phyloP scores from a whole-genome alignment of 2,113 vertebrate genomes.

The Epinephelus cyanopodus region DNA sequence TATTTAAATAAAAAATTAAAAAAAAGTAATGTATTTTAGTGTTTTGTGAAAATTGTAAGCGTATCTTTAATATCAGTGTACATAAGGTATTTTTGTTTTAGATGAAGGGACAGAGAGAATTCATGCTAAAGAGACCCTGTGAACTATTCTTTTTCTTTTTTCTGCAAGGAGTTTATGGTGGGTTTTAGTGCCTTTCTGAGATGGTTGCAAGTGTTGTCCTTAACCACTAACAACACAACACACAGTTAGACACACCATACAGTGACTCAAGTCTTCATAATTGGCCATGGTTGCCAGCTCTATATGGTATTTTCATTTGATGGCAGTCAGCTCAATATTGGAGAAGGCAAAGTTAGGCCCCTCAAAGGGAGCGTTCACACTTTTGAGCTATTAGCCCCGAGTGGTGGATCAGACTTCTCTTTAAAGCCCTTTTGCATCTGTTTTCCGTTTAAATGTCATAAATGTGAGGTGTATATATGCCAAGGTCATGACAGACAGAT shows the following conservation, averaged over 20 bases:
- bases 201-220: background rate
- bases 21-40: no score
- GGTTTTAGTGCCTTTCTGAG: no score
- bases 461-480: slow-evolving; percentile 71
- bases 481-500: slow-evolving; percentile 76
- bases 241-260: background rate
- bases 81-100: no score
- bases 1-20: no score
- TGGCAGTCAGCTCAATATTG: slow-evolving; percentile 25
- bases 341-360: slow-evolving; percentile 33
- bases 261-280: slow-evolving; percentile 21
- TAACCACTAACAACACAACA: background rate
- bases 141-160: no score
- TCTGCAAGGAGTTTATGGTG: no score
- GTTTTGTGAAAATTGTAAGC: no score
- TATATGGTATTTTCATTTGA: slow-evolving; percentile 60
- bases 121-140: no score
- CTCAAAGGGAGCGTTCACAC: slow-evolving; percentile 73
- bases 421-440: slow-evolving; percentile 71
- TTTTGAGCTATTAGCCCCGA: slow-evolving; percentile 69
- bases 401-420: slow-evolving; percentile 67
- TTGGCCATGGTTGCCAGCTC: slow-evolving; percentile 37
- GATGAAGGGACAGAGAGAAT: no score
- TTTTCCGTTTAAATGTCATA: slow-evolving; percentile 74
- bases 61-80: no score